Evolutionary conservation across 2,113 vertebrate genomes (phyloP).

Genomic region (Rana temporaria): DNA sequence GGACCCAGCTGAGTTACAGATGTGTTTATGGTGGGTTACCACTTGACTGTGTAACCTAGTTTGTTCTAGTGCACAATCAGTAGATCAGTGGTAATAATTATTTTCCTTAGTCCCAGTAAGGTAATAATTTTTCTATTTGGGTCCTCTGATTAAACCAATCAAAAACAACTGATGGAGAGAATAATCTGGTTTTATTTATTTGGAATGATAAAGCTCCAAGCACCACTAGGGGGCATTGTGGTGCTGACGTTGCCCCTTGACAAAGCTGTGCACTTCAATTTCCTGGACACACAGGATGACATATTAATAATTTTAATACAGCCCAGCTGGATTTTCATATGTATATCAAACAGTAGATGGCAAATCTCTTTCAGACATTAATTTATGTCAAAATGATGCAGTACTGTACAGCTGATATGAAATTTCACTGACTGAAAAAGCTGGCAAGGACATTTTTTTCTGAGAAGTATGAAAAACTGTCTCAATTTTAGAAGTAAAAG

Average conservation of each 20-base stretch:
- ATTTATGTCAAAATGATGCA: slow-evolving; percentile 1
- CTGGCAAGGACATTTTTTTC: too few relatives aligned
- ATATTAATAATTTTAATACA: not conserved
- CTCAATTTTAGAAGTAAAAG: not conserved
- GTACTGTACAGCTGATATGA: not conserved
- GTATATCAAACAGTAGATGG: not conserved
- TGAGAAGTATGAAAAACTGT: not conserved
- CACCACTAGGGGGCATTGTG: not conserved
- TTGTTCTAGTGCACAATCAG: too few relatives aligned
- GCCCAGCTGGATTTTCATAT: not conserved
- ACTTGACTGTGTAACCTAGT: too few relatives aligned
- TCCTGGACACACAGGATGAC: not conserved
- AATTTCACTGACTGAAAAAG: not conserved
- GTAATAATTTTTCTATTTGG: too few relatives aligned
- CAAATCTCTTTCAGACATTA: not conserved
- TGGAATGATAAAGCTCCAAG: too few relatives aligned
- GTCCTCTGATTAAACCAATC: too few relatives aligned
- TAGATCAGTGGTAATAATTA: too few relatives aligned
- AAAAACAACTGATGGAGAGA: too few relatives aligned
- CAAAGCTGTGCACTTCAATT: not conserved
- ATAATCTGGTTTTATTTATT: too few relatives aligned
- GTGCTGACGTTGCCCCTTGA: not conserved
- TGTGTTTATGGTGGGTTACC: too few relatives aligned
- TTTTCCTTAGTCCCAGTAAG: too few relatives aligned
- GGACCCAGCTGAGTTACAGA: too few relatives aligned